These are phyloP conservation scores for Drosophila helvetica DNA, from an alignment of 2,888 invertebrate species.

Conservation along the genomic window DNA sequence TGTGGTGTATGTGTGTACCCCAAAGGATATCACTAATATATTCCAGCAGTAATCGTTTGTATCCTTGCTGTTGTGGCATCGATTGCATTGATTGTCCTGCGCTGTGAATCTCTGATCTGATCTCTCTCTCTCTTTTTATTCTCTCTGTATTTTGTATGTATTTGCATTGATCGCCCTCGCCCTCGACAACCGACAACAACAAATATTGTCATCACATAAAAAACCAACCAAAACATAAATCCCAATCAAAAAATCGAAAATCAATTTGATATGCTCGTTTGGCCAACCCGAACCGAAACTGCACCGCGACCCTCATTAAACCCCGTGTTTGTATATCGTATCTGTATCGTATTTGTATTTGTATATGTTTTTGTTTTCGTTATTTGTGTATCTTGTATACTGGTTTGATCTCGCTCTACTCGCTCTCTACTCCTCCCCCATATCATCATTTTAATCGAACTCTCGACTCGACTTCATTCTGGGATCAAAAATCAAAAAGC, in stretches of 20 bases:
- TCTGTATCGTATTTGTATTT: conserved; percentile 43
- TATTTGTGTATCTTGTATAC: conserved; percentile 14
- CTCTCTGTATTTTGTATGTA: conserved; percentile 72
- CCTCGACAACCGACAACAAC: conserved; percentile 70
- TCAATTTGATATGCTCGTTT: conserved; percentile 65
- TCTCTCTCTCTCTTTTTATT: conserved; percentile 69
- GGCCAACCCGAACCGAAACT: conserved; percentile 45
- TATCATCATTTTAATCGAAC: conserved; percentile 43
- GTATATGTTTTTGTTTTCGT: conserved; percentile 40
- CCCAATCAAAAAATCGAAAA: conserved; percentile 30
- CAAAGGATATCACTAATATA: conserved; percentile 41
- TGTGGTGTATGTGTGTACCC: conserved; percentile 19
- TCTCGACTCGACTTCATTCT: conserved; percentile 43
- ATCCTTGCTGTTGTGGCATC: conserved; percentile 20
- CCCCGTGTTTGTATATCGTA: conserved; percentile 53
- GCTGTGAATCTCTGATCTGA: conserved; percentile 34
- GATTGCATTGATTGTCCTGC: conserved; percentile 44
- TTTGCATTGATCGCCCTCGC: conserved; percentile 78
- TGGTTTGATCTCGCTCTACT: conserved; percentile 44
- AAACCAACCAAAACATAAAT: conserved; percentile 26
- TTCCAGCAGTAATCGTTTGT: conserved; percentile 28
- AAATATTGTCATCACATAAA: conserved; percentile 56
- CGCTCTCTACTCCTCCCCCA: conserved; percentile 39
- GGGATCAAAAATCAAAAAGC: conserved; percentile 62
- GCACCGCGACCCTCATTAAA: conserved; percentile 41